phyloP scores from a whole-genome alignment of 2,797 vertebrate species.

The Oreochromis grahami region DNA sequence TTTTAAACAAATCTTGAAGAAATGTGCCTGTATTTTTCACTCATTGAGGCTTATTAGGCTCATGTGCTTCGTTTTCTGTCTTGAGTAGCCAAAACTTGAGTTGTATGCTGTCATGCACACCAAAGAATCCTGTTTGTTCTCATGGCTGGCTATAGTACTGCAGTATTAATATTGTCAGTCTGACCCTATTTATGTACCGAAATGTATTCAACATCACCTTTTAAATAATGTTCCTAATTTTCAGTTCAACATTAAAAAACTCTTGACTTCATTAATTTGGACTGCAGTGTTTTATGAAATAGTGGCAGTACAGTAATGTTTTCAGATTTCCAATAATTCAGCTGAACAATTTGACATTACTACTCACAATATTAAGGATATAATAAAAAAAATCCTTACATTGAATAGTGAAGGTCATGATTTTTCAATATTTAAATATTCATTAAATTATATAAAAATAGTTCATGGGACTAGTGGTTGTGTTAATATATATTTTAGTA shows the following conservation, averaged over 20 bases:
- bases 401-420: background rate
- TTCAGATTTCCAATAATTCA: background rate
- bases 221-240: background rate
- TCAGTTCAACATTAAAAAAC: background rate
- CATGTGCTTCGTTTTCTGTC: slow-evolving; percentile 32
- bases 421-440: background rate
- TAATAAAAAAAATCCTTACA: background rate
- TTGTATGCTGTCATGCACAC: background rate
- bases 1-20: slow-evolving; percentile 53
- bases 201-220: background rate
- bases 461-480: background rate
- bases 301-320: background rate
- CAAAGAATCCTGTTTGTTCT: background rate
- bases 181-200: background rate
- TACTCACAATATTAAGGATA: background rate
- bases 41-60: slow-evolving; percentile 24
- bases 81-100: background rate
- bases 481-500: background rate
- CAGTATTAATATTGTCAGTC: background rate
- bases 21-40: slow-evolving; percentile 20
- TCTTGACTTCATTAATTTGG: background rate
- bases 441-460: background rate
- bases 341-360: background rate
- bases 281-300: background rate
- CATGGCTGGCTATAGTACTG: background rate